Evolutionary conservation across 2,888 invertebrate genomes (phyloP).

Genomic region (Temnothorax unifasciatus): DNA sequence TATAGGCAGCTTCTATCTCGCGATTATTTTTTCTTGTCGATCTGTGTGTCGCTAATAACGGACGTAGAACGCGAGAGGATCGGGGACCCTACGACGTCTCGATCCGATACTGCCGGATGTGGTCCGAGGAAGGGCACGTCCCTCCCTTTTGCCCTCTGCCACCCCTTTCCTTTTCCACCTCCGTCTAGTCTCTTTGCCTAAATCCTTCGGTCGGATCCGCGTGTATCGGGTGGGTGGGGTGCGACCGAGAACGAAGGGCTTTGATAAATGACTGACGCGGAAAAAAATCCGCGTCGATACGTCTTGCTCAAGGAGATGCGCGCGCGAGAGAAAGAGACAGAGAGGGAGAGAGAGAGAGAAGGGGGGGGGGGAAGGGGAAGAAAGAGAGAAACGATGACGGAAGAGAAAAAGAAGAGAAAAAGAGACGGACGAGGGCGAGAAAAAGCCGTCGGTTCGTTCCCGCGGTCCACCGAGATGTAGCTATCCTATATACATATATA

Average conservation of each 20-base stretch:
- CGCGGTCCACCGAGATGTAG: slow-evolving; percentile 48
- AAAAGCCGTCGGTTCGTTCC: slow-evolving; percentile 57
- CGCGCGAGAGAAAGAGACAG: slow-evolving; percentile 53
- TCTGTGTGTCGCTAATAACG: background rate
- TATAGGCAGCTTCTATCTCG: background rate
- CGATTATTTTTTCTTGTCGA: background rate
- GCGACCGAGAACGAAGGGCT: slow-evolving; percentile 75
- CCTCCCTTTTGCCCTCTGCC: slow-evolving; percentile 14
- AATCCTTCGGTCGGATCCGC: slow-evolving; percentile 61
- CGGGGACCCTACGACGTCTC: slow-evolving; percentile 20
- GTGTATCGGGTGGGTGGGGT: slow-evolving; percentile 66
- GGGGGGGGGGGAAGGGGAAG: background rate
- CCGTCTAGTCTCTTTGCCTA: slow-evolving; percentile 57
- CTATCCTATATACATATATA: slow-evolving; percentile 29
- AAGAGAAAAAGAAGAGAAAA: background rate
- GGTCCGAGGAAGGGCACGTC: slow-evolving; percentile 46
- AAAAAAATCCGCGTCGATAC: slow-evolving; percentile 85
- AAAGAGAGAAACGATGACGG: slow-evolving; percentile 6
- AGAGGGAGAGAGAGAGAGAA: background rate
- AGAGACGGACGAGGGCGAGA: slow-evolving; percentile 24
- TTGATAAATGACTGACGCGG: slow-evolving; percentile 84
- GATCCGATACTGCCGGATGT: slow-evolving; percentile 31
- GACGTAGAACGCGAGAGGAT: background rate
- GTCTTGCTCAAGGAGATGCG: slow-evolving; percentile 83
- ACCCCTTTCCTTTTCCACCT: slow-evolving; percentile 53